phyloP scores from a whole-genome alignment of 2,888 invertebrate genomes.

The Drosophila subquinaria region DNA sequence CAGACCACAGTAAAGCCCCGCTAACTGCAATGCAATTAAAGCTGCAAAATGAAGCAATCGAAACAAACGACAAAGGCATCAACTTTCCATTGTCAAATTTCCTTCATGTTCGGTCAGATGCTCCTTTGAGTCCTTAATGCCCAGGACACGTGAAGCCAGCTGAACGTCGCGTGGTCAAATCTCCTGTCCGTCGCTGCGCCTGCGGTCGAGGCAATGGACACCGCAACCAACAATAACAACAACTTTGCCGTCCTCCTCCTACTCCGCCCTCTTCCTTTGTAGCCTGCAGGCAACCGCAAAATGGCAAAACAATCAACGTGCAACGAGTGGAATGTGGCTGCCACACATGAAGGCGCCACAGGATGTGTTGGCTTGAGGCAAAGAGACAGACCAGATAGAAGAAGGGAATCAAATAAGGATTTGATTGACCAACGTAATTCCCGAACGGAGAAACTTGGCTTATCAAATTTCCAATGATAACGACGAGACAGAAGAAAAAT shows the following conservation, averaged over 20 bases:
- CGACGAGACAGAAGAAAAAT: background rate
- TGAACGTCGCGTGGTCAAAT: slow-evolving; percentile 23
- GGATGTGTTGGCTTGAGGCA: slow-evolving; percentile 31
- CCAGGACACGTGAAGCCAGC: slow-evolving; percentile 1
- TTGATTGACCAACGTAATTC: slow-evolving; percentile 30
- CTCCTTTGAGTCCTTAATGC: slow-evolving; percentile 41
- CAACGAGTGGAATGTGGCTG: slow-evolving; percentile 55
- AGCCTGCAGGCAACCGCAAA: slow-evolving; percentile 62
- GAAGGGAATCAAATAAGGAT: slow-evolving; percentile 24
- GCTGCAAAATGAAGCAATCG: slow-evolving; percentile 38
- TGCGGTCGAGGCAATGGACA: slow-evolving; percentile 42
- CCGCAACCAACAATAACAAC: slow-evolving; percentile 28
- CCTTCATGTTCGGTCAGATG: background rate
- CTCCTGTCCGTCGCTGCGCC: slow-evolving; percentile 14
- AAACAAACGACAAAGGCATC: slow-evolving; percentile 31
- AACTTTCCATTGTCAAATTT: slow-evolving; percentile 16
- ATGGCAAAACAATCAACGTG: slow-evolving; percentile 79
- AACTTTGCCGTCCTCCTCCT: background rate
- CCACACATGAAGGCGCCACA: slow-evolving; percentile 16
- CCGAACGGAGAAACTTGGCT: slow-evolving; percentile 20
- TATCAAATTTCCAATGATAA: slow-evolving; percentile 36
- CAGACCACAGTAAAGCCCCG: background rate
- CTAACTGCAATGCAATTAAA: slow-evolving; percentile 21
- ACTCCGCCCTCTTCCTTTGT: background rate
- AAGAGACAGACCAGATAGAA: slow-evolving; percentile 5